Percentiles rank a stretch among this genome's conserved stretches.
phyloP scores from a whole-genome alignment of 35 echinoderm and acorn worm genomes.

The Chiridota heheva region DNA sequence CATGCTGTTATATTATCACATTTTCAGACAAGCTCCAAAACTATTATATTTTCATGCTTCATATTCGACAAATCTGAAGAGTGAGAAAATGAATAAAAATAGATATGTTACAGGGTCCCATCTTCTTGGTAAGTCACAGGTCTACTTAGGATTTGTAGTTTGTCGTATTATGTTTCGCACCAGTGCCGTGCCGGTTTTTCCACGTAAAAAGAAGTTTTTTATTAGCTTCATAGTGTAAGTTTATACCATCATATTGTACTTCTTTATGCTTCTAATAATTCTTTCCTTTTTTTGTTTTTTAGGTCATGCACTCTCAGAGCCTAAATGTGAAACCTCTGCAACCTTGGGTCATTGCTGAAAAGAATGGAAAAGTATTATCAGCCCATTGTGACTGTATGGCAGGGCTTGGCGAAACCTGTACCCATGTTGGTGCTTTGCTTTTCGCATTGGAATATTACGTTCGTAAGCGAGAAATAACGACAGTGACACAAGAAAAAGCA shows the following conservation, averaged over 20 bases:
- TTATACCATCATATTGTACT: too few relatives aligned
- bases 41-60: too few relatives aligned
- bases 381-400: conserved; percentile 57
- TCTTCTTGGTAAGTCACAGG: too few relatives aligned
- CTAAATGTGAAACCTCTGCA: background rate
- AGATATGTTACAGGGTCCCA: too few relatives aligned
- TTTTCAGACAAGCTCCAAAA: too few relatives aligned
- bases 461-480: background rate
- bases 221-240: background rate
- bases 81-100: too few relatives aligned
- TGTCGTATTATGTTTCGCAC: too few relatives aligned
- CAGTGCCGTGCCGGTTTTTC: too few relatives aligned
- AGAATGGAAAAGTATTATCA: conserved; percentile 14
- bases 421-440: conserved; percentile 33
- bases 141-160: too few relatives aligned
- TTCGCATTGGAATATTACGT: conserved; percentile 42
- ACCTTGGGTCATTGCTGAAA: conserved; percentile 28
- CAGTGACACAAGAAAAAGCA: conserved; percentile 7
- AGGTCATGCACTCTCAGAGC: conserved; percentile 35
- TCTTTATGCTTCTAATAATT: too few relatives aligned
- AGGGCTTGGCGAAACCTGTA: conserved; percentile 59
- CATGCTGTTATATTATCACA: too few relatives aligned
- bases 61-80: too few relatives aligned
- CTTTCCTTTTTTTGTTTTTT: background rate
- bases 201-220: background rate